phyloP scores from a whole-genome alignment of 2,888 invertebrate genomes.

The Drosophila nr. perissopoda region DNA sequence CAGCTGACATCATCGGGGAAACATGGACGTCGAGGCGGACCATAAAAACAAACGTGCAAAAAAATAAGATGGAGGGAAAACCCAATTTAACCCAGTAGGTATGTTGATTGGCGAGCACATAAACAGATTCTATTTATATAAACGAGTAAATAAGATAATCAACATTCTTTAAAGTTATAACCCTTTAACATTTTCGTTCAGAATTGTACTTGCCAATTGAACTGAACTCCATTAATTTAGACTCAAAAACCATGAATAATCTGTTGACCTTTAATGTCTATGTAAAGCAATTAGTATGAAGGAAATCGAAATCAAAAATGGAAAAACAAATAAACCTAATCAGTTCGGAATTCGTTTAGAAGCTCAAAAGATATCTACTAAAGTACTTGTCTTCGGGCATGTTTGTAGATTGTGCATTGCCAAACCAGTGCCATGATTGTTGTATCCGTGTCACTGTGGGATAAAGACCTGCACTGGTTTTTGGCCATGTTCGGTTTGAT shows the following conservation, averaged over 20 bases:
- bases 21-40: slow-evolving; percentile 31
- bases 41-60: slow-evolving; percentile 53
- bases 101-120: background rate
- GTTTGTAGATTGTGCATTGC: background rate
- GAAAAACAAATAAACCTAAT: background rate
- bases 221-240: background rate
- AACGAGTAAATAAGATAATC: background rate
- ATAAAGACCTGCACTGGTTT: slow-evolving; percentile 27
- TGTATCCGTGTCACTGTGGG: slow-evolving; percentile 2
- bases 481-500: slow-evolving; percentile 28
- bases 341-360: background rate
- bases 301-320: background rate
- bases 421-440: slow-evolving; percentile 3
- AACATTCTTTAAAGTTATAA: background rate
- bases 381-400: background rate
- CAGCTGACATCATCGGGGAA: slow-evolving; percentile 50
- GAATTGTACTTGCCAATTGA: background rate
- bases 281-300: background rate
- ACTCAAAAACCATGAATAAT: background rate
- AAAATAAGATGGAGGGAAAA: slow-evolving; percentile 6
- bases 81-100: slow-evolving; percentile 10
- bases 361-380: background rate
- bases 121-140: background rate
- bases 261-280: background rate
- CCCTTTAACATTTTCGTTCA: background rate